These are phyloP conservation scores for Eucidaris tribuloides DNA, from an alignment of 35 echinoderm and acorn worm genomes.

Conservation along the genomic window DNA sequence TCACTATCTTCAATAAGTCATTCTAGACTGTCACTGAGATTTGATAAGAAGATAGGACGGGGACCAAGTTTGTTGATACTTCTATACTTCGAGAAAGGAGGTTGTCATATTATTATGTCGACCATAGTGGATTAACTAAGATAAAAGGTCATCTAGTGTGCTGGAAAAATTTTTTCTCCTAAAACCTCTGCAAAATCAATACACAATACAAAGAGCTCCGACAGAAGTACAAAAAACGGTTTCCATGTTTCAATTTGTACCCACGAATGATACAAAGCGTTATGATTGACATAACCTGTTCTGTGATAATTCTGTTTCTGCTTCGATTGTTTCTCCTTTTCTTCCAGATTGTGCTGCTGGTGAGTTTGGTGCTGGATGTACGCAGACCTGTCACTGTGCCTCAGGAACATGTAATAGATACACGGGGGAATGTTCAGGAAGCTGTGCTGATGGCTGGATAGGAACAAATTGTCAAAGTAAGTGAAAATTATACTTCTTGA, in stretches of 20 bases:
- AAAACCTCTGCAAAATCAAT: not conserved
- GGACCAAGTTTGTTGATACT: too few species aligned
- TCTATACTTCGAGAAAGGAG: too few species aligned
- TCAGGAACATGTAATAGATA: conserved; percentile 7
- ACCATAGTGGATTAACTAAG: too few species aligned
- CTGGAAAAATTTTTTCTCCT: not conserved
- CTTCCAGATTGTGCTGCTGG: conserved; percentile 4
- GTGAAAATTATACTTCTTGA: too few species aligned
- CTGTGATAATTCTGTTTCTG: not conserved
- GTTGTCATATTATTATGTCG: too few species aligned
- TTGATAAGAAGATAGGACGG: too few species aligned
- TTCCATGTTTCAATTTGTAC: not conserved
- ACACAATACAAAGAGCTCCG: not conserved
- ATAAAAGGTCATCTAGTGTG: not conserved
- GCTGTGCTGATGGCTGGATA: not conserved
- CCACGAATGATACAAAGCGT: not conserved
- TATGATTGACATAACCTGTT: too few species aligned
- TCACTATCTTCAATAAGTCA: too few species aligned
- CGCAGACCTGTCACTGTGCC: conserved; percentile 32
- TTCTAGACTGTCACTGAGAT: too few species aligned
- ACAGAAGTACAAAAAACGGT: not conserved
- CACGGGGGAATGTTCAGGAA: conserved; percentile 13
- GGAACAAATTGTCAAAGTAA: conserved; percentile 45
- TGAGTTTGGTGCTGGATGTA: conserved; percentile 28
- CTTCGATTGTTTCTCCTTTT: not conserved